Conservation (phyloP, 2,888 invertebrate genomes). For the Drymonia ruficornis region DNA sequence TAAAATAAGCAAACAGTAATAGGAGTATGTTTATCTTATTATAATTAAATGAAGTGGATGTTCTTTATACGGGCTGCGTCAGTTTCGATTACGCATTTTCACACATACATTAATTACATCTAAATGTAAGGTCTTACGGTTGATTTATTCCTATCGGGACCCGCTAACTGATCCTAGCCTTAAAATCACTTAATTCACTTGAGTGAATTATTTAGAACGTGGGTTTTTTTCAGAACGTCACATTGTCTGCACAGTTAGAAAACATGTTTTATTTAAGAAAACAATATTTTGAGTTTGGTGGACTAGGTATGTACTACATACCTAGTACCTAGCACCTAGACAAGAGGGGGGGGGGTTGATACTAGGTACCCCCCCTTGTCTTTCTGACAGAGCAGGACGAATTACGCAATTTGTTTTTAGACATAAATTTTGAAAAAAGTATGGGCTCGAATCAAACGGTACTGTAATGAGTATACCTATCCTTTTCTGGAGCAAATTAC, state of each 20-base stretch:
- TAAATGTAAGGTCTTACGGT: constrained; percentile 25
- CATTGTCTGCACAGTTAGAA: no score
- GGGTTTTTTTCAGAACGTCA: no score
- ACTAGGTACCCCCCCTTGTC: no score
- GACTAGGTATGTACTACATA: no score
- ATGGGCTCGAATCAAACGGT: background rate
- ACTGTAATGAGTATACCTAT: constrained; percentile 16
- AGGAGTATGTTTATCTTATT: constrained; percentile 10
- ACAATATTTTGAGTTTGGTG: background rate
- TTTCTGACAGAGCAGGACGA: no score
- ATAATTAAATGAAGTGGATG: constrained; percentile 21
- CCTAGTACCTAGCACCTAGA: no score
- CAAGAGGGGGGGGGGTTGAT: no score
- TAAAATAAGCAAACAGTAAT: background rate
- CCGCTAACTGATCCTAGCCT: no score
- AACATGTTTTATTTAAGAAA: no score
- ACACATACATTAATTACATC: constrained; percentile 40
- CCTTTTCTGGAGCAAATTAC: constrained; percentile 6
- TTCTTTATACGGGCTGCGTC: constrained; percentile 22
- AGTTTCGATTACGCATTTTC: constrained; percentile 29
- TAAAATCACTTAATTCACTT: background rate
- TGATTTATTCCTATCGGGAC: constrained; percentile 9
- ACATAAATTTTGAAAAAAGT: no score
- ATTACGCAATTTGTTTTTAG: no score
- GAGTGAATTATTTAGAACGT: no score